Conservation (phyloP, 1,140 invertebrate genomes). For the Hycleus phaleratus region DNA sequence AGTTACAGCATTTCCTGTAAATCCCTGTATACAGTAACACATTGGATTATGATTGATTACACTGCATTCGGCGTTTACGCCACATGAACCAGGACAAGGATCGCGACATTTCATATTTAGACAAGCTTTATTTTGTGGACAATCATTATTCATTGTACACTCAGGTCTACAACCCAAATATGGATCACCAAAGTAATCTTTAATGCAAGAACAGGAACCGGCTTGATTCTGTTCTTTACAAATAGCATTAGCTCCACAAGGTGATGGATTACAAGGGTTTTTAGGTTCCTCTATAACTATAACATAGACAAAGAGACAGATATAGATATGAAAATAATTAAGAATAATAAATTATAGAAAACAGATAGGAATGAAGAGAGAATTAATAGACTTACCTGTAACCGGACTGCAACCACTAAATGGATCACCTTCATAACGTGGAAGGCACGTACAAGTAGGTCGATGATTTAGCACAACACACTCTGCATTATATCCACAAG, state of each 20-base stretch:
- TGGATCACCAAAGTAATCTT: conserved; percentile 76
- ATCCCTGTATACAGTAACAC: conserved; percentile 68
- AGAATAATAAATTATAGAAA: conserved; percentile 1
- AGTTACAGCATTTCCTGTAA: conserved; percentile 65
- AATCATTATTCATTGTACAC: conserved; percentile 76
- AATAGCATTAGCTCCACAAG: conserved; percentile 72
- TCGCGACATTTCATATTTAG: conserved; percentile 74
- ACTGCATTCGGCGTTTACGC: conserved; percentile 71
- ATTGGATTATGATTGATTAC: conserved; percentile 75
- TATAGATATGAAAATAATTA: conserved; percentile 1
- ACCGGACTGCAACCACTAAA: conserved; percentile 63
- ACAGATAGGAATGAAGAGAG: background rate
- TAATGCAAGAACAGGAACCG: conserved; percentile 70
- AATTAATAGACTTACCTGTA: conserved; percentile 48
- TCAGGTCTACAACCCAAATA: conserved; percentile 72
- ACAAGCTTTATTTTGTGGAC: conserved; percentile 64
- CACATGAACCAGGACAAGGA: conserved; percentile 72
- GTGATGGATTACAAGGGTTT: conserved; percentile 72
- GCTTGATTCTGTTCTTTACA: conserved; percentile 69
- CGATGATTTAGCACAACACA: conserved; percentile 70
- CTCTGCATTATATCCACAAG: conserved; percentile 73
- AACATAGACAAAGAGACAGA: conserved; percentile 6
- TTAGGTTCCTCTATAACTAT: conserved; percentile 40
- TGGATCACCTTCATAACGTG: conserved; percentile 73
- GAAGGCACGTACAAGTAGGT: conserved; percentile 67